Base-by-base conservation (phyloP, 1,140 invertebrate species). In the Halesus radiatus region DNA sequence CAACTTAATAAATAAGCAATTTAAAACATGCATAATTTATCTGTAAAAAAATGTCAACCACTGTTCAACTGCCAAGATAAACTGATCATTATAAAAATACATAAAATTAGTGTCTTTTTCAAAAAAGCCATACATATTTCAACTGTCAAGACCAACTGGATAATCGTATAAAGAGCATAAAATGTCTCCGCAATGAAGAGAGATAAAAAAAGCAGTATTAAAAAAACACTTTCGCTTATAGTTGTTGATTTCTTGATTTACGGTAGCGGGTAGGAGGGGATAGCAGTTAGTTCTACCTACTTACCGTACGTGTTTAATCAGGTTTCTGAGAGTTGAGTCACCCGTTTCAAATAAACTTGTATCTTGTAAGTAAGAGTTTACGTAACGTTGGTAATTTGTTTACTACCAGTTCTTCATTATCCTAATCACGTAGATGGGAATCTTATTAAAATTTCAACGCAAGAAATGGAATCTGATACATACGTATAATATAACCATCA, bases 211-310 rank as follows among this genome's bases (percentile, higher is more conserved):
- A n/a, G n/a, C 37, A 8, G 23, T 60, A 10, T 18, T 18, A 8
- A 60, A 60, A 18, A 60, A 58, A 8, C 54, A 10, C 56, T 60
- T 60, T 60, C 56, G 56, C 56, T 60, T 45, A 23, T 60, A 20
- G 56, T 20, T 23, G 56, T 60, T 60, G 56, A 60, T 60, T 60
- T 60, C 56, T 60, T 60, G 56, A 22, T 60, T 23, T 13, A 60
- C 56, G 8, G 16, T 22, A 13, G 37, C 13, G 37, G 37, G 8
- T 6, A 37, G 37, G 10, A 45, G 10, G 10, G 13, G 37, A 13
- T 13, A 45, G 5, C 10, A 45, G 37, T 45, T 45, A 13, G 37
- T 45, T 37, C 32, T 58, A 60, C n/a, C 18, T 60, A 23, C 23
- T 23, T 60, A 60, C 3, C 56, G 56, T 13, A 60, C 56, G 56